These are phyloP conservation scores for Physella acuta DNA, from an alignment of 1,140 invertebrate genomes.

Conservation along the genomic window DNA sequence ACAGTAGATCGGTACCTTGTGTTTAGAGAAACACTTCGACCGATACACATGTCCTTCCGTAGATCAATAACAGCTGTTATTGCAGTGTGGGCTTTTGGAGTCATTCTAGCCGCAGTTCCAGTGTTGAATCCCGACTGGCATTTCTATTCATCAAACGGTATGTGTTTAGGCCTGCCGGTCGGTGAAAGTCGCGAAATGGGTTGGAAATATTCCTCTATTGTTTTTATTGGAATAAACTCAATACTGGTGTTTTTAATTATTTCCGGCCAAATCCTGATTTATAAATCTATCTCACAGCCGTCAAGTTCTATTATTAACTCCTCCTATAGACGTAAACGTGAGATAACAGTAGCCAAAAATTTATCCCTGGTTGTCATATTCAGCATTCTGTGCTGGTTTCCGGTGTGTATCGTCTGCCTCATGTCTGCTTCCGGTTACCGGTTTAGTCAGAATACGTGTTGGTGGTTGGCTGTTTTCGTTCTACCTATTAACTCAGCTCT, in stretches of 20 bases:
- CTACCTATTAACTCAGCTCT: slow-evolving; percentile 36
- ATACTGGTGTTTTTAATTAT: slow-evolving; percentile 31
- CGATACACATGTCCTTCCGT: slow-evolving; percentile 21
- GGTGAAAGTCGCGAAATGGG: slow-evolving; percentile 24
- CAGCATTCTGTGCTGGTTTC: no score
- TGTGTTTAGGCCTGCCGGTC: slow-evolving; percentile 40
- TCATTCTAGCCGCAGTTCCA: slow-evolving; percentile 32
- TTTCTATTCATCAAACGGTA: slow-evolving; percentile 34
- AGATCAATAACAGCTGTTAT: slow-evolving; percentile 13
- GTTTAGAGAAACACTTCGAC: slow-evolving; percentile 38
- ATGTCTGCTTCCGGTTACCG: no score
- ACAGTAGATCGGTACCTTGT: slow-evolving; percentile 42
- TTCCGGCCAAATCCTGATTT: slow-evolving; percentile 28
- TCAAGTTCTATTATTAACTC: no score
- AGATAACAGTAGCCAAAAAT: no score
- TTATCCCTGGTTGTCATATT: no score
- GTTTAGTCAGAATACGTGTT: no score
- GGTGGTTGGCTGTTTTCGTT: slow-evolving; percentile 34
- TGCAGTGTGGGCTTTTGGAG: slow-evolving; percentile 26
- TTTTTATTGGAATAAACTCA: slow-evolving; percentile 37
- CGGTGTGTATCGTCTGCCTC: no score
- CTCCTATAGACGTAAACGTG: no score
- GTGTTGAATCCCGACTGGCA: slow-evolving; percentile 27
- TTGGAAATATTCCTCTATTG: slow-evolving; percentile 31
- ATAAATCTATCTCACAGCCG: not conserved